A percentile compares a stretch with the other conserved stretches of the same genome.
These are phyloP conservation scores for Glyptemys insculpta DNA, from an alignment of 2,797 vertebrate species.

Conservation along the genomic window DNA sequence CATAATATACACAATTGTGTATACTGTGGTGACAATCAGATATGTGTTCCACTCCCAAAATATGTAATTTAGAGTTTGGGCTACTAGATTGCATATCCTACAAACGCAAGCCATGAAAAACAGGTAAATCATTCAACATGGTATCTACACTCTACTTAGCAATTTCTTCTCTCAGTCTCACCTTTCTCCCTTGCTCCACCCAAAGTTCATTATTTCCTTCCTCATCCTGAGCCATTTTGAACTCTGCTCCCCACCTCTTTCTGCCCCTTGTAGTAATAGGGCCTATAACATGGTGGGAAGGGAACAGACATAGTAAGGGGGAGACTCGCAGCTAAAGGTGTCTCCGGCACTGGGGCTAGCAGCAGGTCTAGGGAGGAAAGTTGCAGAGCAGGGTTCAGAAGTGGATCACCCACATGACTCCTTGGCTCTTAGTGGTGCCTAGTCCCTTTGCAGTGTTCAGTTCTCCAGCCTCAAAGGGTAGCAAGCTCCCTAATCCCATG, in stretches of 20 bases:
- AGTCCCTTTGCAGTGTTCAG: neutral
- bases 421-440: neutral
- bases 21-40: neutral
- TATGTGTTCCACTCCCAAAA: neutral
- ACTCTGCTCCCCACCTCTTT: neutral
- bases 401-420: neutral
- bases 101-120: conserved; percentile 11
- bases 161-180: conserved; percentile 22
- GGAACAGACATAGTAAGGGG: neutral
- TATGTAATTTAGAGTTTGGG: neutral
- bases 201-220: conserved; percentile 1
- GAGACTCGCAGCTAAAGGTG: neutral
- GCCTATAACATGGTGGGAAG: neutral
- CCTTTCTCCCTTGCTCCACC: neutral
- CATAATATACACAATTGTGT: conserved; percentile 1
- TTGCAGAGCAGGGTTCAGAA: neutral
- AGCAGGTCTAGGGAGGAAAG: neutral
- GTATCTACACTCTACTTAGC: neutral
- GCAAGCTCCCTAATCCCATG: neutral
- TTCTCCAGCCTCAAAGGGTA: neutral
- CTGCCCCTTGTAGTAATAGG: neutral
- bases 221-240: neutral
- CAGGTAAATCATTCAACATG: conserved; percentile 46
- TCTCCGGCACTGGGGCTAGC: neutral
- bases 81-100: neutral